phyloP scores from a whole-genome alignment of 2,888 invertebrate genomes.

The Amphipyra berbera region DNA sequence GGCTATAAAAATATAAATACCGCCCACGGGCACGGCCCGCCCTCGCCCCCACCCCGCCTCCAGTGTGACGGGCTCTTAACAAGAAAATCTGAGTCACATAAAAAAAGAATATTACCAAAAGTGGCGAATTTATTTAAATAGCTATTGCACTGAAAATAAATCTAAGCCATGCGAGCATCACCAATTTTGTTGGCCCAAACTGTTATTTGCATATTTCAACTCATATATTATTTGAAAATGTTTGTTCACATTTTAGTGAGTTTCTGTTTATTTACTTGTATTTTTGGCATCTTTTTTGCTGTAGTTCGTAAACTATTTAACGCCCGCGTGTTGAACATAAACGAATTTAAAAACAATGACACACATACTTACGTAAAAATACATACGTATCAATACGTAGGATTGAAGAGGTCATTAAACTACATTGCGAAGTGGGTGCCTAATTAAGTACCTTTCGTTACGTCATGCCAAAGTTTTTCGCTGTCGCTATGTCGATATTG shows the following conservation, averaged over 20 bases:
- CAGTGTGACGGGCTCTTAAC: slow-evolving; percentile 9
- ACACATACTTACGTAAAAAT: slow-evolving; percentile 8
- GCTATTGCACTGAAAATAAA: slow-evolving; percentile 12
- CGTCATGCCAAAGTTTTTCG: slow-evolving; percentile 35
- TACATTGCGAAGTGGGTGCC: slow-evolving; percentile 45
- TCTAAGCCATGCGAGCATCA: slow-evolving; percentile 9
- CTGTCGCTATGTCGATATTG: slow-evolving; percentile 45
- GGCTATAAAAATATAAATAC: slow-evolving; percentile 17
- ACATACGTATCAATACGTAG: slow-evolving; percentile 28
- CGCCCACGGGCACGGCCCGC: slow-evolving; percentile 21
- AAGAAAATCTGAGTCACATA: slow-evolving; percentile 10
- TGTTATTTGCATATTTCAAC: slow-evolving; percentile 17
- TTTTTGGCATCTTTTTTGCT: slow-evolving; percentile 12
- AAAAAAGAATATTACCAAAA: background rate
- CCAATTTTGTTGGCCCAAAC: slow-evolving; percentile 7
- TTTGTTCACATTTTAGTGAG: slow-evolving; percentile 3
- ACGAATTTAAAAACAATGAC: slow-evolving; percentile 22
- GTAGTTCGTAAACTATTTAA: slow-evolving; percentile 24
- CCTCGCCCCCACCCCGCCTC: slow-evolving; percentile 17
- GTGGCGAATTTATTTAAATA: slow-evolving; percentile 4
- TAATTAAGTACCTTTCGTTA: slow-evolving; percentile 47
- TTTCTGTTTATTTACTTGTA: slow-evolving; percentile 19
- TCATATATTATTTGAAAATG: slow-evolving; percentile 8
- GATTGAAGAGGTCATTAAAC: slow-evolving; percentile 46
- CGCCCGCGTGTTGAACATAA: slow-evolving; percentile 8